Conservation (phyloP, 2,888 invertebrate genomes). For the Isotomurus palustris region DNA sequence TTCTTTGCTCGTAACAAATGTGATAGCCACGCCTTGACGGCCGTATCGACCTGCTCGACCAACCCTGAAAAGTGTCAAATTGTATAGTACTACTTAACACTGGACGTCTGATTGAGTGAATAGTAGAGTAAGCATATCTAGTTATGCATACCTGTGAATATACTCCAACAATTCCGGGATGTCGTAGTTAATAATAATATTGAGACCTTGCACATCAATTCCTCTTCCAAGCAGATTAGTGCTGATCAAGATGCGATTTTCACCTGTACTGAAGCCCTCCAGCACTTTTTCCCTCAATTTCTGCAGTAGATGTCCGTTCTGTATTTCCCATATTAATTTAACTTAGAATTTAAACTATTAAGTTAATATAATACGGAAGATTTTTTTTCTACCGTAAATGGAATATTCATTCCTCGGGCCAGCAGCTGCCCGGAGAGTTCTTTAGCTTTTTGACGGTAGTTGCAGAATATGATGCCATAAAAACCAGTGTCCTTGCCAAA, state of each 20-base stretch:
- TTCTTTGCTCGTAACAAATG: conserved; percentile 2
- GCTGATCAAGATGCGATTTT: conserved; percentile 5
- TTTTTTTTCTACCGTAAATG: conserved; percentile 66
- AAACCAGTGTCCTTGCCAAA: too few species aligned
- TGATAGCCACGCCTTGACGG: conserved; percentile 19
- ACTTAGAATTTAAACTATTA: background rate
- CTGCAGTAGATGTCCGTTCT: conserved; percentile 14
- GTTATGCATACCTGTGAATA: conserved; percentile 20
- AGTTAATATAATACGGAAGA: background rate
- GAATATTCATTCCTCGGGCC: conserved; percentile 90
- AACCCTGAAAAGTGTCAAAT: conserved; percentile 7
- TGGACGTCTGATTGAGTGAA: background rate
- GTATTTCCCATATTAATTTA: background rate
- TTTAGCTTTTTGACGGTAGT: conserved; percentile 98
- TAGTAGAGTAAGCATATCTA: background rate
- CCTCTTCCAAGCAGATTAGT: conserved; percentile 23
- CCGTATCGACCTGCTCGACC: conserved; percentile 26
- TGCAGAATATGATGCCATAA: conserved; percentile 99
- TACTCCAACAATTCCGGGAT: conserved; percentile 17
- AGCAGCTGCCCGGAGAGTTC: conserved; percentile 95
- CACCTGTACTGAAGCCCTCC: conserved; percentile 3
- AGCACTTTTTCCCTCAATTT: conserved; percentile 3
- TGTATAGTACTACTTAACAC: background rate
- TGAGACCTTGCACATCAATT: conserved; percentile 22
- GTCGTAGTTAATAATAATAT: conserved; percentile 22